Evolutionary conservation across 2,888 invertebrate species (phyloP), one percentile per base, ranked within the genome.

Genomic region (Boloria euphrosyne): DNA sequence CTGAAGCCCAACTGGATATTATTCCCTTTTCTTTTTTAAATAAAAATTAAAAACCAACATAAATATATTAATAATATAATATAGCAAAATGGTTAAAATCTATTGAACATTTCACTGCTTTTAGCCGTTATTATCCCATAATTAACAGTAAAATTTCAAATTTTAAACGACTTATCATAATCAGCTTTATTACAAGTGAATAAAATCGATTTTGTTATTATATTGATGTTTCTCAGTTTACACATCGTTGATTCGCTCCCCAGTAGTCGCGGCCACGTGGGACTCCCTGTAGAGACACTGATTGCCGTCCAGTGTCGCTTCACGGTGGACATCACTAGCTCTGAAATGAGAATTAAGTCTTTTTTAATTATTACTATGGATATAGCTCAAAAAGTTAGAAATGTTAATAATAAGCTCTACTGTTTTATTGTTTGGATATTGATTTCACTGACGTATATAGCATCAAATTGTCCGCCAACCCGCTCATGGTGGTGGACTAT

Each of bases 261-360:
- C 78, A 78, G 82, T 78, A 73, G 73, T 76, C 71, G 74, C 73
- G 74, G 84, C 84, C 90, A 89, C 90, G 90, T 86, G 89, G 84
- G 91, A 77, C 90, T 72, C 82, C 91, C 90, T 85, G 89, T 80
- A 67, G 90, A 68, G 89, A 74, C 77, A 76, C 62, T 89, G 89
- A 91, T 90, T 87, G 89, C 80, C 79, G 84, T 76, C 90, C 88
- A 87, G 83, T 83, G 90, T 80, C 90, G 85, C 76, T 89, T 89
- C 78, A 85, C 84, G 86, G 84, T 85, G 84, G 85, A 84, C 87
- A 86, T 72, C 76, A 68, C 71, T 70, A 68, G 73, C 68, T 74
- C 67, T 58, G 69, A 72, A 71, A 68, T 65, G 68, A 52, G 69
- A 70, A 72, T 73, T 69, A 62, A 62, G 44, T 63, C 52, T 66